phyloP scores from a whole-genome alignment of 1,140 invertebrate genomes.

The Halictus rubicundus region DNA sequence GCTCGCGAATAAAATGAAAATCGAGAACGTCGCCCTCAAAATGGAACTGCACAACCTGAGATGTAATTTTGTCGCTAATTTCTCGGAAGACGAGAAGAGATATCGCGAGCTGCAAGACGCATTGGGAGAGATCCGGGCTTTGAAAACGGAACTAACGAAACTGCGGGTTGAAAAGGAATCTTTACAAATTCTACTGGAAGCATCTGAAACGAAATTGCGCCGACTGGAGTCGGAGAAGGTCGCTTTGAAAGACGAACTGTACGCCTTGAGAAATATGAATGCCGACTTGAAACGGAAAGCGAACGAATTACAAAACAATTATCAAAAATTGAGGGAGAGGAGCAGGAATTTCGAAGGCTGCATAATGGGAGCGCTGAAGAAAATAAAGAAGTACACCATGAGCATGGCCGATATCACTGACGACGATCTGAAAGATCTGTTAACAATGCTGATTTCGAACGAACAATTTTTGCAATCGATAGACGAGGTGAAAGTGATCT shows the following conservation, averaged over 20 bases:
- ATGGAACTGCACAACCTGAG: conserved; percentile 38
- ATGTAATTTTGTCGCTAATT: conserved; percentile 14
- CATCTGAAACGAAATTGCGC: conserved; percentile 32
- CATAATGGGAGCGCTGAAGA: conserved; percentile 27
- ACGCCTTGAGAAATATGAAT: conserved; percentile 49
- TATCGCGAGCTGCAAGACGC: conserved; percentile 21
- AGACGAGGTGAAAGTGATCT: not conserved
- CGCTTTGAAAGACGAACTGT: conserved; percentile 62
- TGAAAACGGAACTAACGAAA: conserved; percentile 50
- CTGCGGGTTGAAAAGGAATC: conserved; percentile 40
- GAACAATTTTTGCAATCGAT: conserved; percentile 37
- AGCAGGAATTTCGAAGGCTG: conserved; percentile 31
- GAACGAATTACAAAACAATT: conserved; percentile 34
- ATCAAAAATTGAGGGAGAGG: conserved; percentile 42
- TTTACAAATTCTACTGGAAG: conserved; percentile 31
- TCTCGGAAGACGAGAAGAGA: conserved; percentile 27
- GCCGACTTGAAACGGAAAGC: conserved; percentile 33
- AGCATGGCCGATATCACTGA: not conserved
- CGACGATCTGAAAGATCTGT: conserved; percentile 26
- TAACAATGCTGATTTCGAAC: conserved; percentile 30
- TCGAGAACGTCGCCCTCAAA: conserved; percentile 33
- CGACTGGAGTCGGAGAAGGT: conserved; percentile 39
- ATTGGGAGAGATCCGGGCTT: conserved; percentile 40
- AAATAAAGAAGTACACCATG: conserved; percentile 36
- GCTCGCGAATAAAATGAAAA: conserved; percentile 13